Percentiles rank a stretch among this genome's conserved stretches.
phyloP scores from a whole-genome alignment of 2,888 invertebrate genomes.

The Napeogenes inachia region DNA sequence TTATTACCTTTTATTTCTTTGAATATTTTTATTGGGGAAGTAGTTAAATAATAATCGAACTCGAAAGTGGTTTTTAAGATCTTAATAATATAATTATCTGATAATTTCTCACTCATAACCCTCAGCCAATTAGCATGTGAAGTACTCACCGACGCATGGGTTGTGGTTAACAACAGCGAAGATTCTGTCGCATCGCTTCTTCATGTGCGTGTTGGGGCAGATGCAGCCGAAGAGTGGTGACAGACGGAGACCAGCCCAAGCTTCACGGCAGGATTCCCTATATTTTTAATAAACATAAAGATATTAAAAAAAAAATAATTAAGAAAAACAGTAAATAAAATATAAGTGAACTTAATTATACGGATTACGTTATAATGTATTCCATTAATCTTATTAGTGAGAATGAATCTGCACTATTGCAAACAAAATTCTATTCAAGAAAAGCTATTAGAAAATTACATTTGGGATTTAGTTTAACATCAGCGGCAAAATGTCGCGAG shows the following conservation, averaged over 20 bases:
- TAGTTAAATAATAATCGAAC: too few species aligned
- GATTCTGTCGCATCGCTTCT: slow-evolving; percentile 91
- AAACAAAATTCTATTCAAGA: slow-evolving; percentile 11
- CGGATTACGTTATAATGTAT: too few species aligned
- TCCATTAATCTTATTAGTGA: too few species aligned
- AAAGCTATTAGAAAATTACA: slow-evolving; percentile 23
- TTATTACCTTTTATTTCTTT: too few species aligned
- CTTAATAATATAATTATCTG: background rate
- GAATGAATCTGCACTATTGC: slow-evolving; percentile 13
- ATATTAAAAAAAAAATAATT: background rate
- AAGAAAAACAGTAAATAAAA: too few species aligned
- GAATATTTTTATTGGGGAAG: too few species aligned
- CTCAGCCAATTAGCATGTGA: slow-evolving; percentile 41
- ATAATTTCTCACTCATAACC: slow-evolving; percentile 60
- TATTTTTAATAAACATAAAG: slow-evolving; percentile 39
- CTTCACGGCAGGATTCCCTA: slow-evolving; percentile 90
- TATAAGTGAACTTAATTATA: too few species aligned
- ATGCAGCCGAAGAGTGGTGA: slow-evolving; percentile 96
- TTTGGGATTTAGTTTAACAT: slow-evolving; percentile 20
- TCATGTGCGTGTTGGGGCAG: slow-evolving; percentile 93
- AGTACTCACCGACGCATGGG: slow-evolving; percentile 92
- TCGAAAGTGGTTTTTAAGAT: too few species aligned
- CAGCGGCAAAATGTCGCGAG: slow-evolving; percentile 12
- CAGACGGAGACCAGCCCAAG: slow-evolving; percentile 90
- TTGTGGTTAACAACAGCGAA: slow-evolving; percentile 94